A percentile compares a stretch with the other conserved stretches of the same genome.
Evolutionary conservation across 2,797 vertebrate species (phyloP).

Genomic region (Lophura swinhoii): DNA sequence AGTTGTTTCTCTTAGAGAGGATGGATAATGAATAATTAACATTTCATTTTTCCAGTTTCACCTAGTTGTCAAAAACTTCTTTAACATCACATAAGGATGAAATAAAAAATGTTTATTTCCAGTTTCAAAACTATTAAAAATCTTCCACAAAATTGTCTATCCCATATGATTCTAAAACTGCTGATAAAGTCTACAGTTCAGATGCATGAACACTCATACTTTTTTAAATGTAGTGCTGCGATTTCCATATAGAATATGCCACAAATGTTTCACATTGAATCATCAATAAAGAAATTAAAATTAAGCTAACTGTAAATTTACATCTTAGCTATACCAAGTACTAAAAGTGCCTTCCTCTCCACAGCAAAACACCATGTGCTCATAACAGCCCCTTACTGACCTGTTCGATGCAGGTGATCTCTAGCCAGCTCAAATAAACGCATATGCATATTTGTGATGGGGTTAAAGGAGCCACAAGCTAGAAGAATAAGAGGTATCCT

Average conservation of each 20-base stretch:
- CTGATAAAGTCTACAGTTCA: not conserved
- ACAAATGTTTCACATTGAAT: not conserved
- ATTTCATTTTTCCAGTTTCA: not conserved
- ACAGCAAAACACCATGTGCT: not conserved
- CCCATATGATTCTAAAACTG: not conserved
- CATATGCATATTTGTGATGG: slow-evolving; percentile 95
- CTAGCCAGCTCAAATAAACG: slow-evolving; percentile 92
- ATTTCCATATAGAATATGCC: not conserved
- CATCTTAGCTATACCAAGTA: not conserved
- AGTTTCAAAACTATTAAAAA: not conserved
- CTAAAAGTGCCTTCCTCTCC: not conserved
- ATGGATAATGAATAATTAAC: slow-evolving; percentile 3
- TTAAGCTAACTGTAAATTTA: not conserved
- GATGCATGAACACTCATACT: not conserved
- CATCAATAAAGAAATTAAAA: not conserved
- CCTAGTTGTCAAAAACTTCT: not conserved
- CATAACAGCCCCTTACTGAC: slow-evolving; percentile 63
- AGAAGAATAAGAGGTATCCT: slow-evolving; percentile 87
- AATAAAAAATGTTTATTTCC: not conserved
- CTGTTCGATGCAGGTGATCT: slow-evolving; percentile 87
- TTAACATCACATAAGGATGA: not conserved
- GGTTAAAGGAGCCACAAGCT: slow-evolving; percentile 93
- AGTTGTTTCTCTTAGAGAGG: not conserved
- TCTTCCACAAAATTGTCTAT: not conserved
- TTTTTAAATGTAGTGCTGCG: not conserved